These are phyloP conservation scores for Podarcis raffonei DNA, from an alignment of 2,113 vertebrate genomes.

Conservation along the genomic window DNA sequence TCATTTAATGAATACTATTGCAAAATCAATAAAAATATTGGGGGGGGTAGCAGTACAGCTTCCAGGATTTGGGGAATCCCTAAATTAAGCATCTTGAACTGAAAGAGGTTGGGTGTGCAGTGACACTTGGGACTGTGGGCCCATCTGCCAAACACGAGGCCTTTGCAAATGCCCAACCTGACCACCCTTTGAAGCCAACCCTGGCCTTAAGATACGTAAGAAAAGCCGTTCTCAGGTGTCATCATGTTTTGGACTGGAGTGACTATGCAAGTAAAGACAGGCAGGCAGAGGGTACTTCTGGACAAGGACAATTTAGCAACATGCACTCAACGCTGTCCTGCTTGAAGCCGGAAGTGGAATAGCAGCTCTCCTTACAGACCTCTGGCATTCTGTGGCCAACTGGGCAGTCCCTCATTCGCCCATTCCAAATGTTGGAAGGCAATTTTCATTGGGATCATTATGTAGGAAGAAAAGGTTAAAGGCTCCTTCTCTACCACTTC, in stretches of 20 bases:
- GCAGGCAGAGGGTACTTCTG: neutral
- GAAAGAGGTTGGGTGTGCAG: neutral
- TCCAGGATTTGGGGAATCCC: neutral
- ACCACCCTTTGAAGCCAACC: neutral
- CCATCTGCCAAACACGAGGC: neutral
- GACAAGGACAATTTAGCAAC: too few species aligned
- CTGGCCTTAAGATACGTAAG: neutral
- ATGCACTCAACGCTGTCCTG: too few species aligned
- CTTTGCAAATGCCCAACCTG: neutral
- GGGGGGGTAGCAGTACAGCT: too few species aligned
- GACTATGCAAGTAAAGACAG: neutral
- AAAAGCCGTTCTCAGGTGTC: neutral
- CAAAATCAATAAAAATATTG: too few species aligned
- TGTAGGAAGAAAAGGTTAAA: neutral
- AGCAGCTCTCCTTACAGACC: too few species aligned
- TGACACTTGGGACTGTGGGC: neutral
- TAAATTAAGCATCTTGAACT: neutral
- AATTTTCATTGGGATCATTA: neutral
- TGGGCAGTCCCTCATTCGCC: neutral
- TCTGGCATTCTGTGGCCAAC: neutral
- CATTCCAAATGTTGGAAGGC: neutral
- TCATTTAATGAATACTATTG: too few species aligned
- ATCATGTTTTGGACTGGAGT: neutral
- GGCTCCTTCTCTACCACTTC: too few species aligned
- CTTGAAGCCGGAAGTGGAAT: too few species aligned